Evolutionary conservation across 2,888 invertebrate genomes (phyloP), one percentile per base, ranked within the genome.

Genomic region (Erynnis tages): DNA sequence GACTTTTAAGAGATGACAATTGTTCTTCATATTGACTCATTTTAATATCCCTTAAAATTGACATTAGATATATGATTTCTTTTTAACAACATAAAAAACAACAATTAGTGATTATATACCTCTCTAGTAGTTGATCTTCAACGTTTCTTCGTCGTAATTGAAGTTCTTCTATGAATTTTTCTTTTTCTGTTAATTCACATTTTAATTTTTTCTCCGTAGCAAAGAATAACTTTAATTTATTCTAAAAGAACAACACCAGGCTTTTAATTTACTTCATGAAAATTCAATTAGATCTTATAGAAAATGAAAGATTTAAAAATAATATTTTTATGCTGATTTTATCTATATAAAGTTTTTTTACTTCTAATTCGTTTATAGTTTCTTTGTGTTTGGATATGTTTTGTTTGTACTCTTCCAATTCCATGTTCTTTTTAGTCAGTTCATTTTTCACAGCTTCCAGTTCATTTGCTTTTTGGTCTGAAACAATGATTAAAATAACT

Each of bases 1-100:
- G 71, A 43, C 58, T 65, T 62, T 83, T 82, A 2, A 86, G 65
- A 17, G 67, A 57, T 4, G 65, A 54, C 34, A 89, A 60, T 60
- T 88, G 79, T 16, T 76, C 61, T 60, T 83, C 77, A 57, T 88
- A 84, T 1, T 65, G 60, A 53, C 62, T 66, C 73, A 82, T 77
- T 69, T 86, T 83, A 2, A 37, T 57, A 67, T 83, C 79, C 58
- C 88, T 89, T 60, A 60, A 74, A 59, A 27, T 11, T 16, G 38
- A n/a, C 7, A 8, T 29, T 10, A 5, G 2, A 7, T 27, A 16
- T 6, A 25, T 25, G 17, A 7, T 11, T 8, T 10, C 5, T n/a
- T 35, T 17, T 5, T 11, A 50, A 50, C 37, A 32, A 38, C 35
- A 3, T 25, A 13, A n/a, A n/a, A n/a, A n/a, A n/a, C n/a, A n/a